Conservation (phyloP, 64 coral and sea anemone species). For the Actinia tenebrosa region DNA sequence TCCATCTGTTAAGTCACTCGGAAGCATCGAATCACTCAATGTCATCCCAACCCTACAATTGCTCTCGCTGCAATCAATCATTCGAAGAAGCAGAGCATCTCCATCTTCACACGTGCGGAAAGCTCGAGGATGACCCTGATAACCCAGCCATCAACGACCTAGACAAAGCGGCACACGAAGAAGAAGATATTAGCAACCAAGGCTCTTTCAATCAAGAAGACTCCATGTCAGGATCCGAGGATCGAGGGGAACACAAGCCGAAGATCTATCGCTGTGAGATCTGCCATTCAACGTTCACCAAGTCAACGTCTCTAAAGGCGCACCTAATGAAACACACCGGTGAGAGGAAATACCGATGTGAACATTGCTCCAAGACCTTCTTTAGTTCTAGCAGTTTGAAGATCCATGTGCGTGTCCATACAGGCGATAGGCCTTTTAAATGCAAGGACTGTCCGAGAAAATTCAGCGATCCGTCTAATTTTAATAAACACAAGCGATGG, state of each 20-base stretch:
- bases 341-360: slow-evolving; percentile 92
- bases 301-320: slow-evolving; percentile 86
- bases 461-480: slow-evolving; percentile 97
- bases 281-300: slow-evolving; percentile 79
- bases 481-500: slow-evolving; percentile 98
- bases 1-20: slow-evolving; percentile 1
- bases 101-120: slow-evolving; percentile 76
- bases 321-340: slow-evolving; percentile 93
- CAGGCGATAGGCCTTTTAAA: slow-evolving; percentile 90
- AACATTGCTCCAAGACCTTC: slow-evolving; percentile 89
- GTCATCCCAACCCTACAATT: slow-evolving; percentile 66
- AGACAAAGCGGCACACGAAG: background rate
- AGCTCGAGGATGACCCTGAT: slow-evolving; percentile 27
- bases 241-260: background rate
- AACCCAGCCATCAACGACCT: background rate
- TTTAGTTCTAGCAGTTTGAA: slow-evolving; percentile 97
- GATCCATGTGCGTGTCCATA: slow-evolving; percentile 93
- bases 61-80: slow-evolving; percentile 72
- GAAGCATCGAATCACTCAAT: slow-evolving; percentile 15
- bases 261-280: slow-evolving; percentile 77
- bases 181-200: slow-evolving; percentile 8
- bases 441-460: slow-evolving; percentile 95
- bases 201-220: background rate
- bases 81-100: slow-evolving; percentile 89
- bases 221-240: slow-evolving; percentile 9